Evolutionary conservation across 37 sponge, comb jelly and placozoan genomes (phyloP).

Genomic region (Halichondria panicea): DNA sequence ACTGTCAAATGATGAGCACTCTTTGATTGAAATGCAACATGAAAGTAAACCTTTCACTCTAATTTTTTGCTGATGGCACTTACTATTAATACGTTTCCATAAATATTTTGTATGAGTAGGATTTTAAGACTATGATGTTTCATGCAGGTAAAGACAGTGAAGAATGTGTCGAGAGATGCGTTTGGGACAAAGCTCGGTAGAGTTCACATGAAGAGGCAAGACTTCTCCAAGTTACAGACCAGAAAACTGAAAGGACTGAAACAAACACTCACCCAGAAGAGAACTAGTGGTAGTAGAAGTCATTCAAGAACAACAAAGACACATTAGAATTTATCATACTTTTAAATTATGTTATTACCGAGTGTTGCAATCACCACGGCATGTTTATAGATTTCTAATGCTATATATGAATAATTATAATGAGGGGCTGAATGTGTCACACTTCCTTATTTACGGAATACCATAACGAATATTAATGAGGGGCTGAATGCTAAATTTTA

Average conservation of each 20-base stretch:
- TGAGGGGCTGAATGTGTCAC: too few species aligned
- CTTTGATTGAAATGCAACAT: background rate
- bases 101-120: background rate
- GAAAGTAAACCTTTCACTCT: background rate
- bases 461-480: too few species aligned
- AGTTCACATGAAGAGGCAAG: slow-evolving; percentile 96
- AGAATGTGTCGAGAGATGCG: slow-evolving; percentile 85
- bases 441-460: too few species aligned
- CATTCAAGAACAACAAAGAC: slow-evolving; percentile 18
- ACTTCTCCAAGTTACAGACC: slow-evolving; percentile 83
- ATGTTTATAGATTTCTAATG: too few species aligned
- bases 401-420: too few species aligned
- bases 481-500: too few species aligned
- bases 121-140: background rate
- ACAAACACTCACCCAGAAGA: background rate
- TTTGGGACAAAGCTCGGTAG: slow-evolving; percentile 90
- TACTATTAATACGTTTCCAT: background rate
- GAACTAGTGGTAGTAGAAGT: background rate
- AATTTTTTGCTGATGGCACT: background rate
- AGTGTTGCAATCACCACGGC: too few species aligned
- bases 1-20: background rate
- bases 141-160: slow-evolving; percentile 70
- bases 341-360: too few species aligned
- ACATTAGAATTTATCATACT: too few species aligned
- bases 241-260: slow-evolving; percentile 78